A percentile compares a stretch with the other conserved stretches of the same genome.
Conservation (phyloP, 2,113 vertebrate genomes). For the Austrofundulus limnaeus region DNA sequence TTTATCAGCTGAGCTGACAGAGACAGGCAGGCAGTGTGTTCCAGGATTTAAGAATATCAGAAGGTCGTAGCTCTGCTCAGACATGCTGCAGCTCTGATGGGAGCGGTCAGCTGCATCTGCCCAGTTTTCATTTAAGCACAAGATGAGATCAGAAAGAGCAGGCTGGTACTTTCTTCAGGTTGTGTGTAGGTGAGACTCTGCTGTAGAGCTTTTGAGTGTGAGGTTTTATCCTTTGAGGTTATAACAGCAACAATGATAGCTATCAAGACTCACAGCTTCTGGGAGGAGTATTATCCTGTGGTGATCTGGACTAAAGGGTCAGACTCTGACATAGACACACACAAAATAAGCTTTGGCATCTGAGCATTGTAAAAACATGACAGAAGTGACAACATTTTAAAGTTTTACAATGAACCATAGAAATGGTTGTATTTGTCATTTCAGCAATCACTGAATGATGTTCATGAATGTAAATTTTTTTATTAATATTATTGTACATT, state of each 20-base stretch:
- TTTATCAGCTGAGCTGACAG: slow-evolving; percentile 25
- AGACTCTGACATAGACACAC: slow-evolving; percentile 3
- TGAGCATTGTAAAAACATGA: background rate
- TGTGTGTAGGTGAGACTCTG: slow-evolving; percentile 6
- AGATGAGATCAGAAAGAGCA: slow-evolving; percentile 48
- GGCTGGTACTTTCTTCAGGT: slow-evolving; percentile 20
- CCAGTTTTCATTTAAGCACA: slow-evolving; percentile 46
- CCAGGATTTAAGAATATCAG: slow-evolving; percentile 12
- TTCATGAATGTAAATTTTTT: no score
- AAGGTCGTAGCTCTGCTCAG: slow-evolving; percentile 41
- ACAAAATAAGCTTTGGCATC: background rate
- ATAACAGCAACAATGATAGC: slow-evolving; percentile 55
- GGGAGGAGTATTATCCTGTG: slow-evolving; percentile 41
- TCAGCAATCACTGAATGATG: no score
- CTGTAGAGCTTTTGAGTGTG: background rate
- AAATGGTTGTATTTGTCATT: no score
- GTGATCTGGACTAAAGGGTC: slow-evolving; percentile 40
- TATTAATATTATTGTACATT: no score
- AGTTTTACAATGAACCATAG: no score
- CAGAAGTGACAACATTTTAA: background rate
- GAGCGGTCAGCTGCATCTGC: slow-evolving; percentile 25
- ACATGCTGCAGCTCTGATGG: slow-evolving; percentile 42
- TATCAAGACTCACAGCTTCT: slow-evolving; percentile 45
- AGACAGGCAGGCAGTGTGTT: slow-evolving; percentile 18
- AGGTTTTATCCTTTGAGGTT: slow-evolving; percentile 23